Percentiles rank a stretch among this genome's conserved stretches.
phyloP scores from a whole-genome alignment of 2,113 vertebrate species.

The Cinclus cinclus region DNA sequence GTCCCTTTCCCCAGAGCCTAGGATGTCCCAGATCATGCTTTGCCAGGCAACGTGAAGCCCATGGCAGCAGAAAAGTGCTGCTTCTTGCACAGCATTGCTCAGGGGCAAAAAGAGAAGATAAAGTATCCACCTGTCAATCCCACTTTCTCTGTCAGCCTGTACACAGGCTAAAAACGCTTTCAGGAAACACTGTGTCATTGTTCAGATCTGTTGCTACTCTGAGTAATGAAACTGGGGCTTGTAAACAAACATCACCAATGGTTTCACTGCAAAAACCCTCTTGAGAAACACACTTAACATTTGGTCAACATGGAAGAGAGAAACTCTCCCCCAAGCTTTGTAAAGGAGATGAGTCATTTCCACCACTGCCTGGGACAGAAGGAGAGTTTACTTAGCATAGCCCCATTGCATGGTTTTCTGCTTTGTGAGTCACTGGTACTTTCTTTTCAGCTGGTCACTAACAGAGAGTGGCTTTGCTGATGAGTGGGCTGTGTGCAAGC shows the following conservation, averaged over 20 bases:
- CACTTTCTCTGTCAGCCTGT: not conserved
- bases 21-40: not conserved
- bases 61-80: not conserved
- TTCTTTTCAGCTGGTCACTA: constrained; percentile 6
- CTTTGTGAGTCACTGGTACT: not conserved
- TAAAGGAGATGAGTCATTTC: constrained; percentile 20
- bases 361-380: not conserved
- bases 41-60: not conserved
- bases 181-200: not conserved
- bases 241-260: not conserved
- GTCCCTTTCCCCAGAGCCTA: not conserved
- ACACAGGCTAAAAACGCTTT: not conserved
- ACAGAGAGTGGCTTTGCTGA: not conserved
- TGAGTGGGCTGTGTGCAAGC: not conserved
- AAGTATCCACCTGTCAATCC: not conserved
- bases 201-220: not conserved
- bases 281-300: not conserved
- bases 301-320: constrained; percentile 1
- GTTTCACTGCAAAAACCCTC: constrained; percentile 15
- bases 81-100: not conserved
- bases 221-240: not conserved
- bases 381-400: not conserved
- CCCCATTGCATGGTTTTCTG: not conserved
- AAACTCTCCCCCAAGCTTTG: not conserved
- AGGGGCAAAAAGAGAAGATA: not conserved